Base-by-base conservation (phyloP, 1,140 invertebrate species). In the Telenomus remus region DNA sequence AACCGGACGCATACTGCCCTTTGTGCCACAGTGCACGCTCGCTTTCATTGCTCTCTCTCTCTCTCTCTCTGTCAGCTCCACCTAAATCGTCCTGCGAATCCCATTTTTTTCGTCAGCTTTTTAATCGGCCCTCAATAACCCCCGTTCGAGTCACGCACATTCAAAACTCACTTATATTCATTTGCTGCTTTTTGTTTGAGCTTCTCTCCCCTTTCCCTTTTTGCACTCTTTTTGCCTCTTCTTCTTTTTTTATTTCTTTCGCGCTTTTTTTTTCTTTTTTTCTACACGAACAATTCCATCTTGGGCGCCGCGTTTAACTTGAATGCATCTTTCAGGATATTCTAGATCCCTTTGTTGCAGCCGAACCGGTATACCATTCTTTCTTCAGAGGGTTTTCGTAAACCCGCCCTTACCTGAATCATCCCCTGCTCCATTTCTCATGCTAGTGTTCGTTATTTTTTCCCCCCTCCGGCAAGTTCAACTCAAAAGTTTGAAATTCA, bases 321-420 rank as follows among this genome's bases (percentile, higher is more conserved):
- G 86, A 88, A 88, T 86, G 81, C 84, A 84, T 85, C 85, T 83
- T 85, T 84, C 82, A 85, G 80, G 83, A 85, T 84, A 85, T 83
- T 80, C 80, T 78, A 74, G 81, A 81, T 80, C 76, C 80, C 79
- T 87, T 87, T 87, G 86, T 86, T 83, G 81, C 76, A 80, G 80
- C 81, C 82, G 69, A 84, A 86, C 84, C 81, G 84, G 84, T 86
- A 85, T 70, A 64, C 81, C 64, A 81, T 86, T 85, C 81, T 83
- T 80, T 79, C 68, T 57, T 4, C 49, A 19, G 56, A 69, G 55
- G 59, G 50, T 64, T 63, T 68, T 56, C 47, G 37, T 59, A 44
- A 69, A 78, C 74, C 70, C 75, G 68, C 76, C 80, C 79, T 79
- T 80, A 81, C 81, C 77, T 82, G 79, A 80, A 79, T 77, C 76